Evolutionary conservation across 2,797 vertebrate species (phyloP), one percentile per base, ranked within the genome.

Genomic region (Spea hammondii): DNA sequence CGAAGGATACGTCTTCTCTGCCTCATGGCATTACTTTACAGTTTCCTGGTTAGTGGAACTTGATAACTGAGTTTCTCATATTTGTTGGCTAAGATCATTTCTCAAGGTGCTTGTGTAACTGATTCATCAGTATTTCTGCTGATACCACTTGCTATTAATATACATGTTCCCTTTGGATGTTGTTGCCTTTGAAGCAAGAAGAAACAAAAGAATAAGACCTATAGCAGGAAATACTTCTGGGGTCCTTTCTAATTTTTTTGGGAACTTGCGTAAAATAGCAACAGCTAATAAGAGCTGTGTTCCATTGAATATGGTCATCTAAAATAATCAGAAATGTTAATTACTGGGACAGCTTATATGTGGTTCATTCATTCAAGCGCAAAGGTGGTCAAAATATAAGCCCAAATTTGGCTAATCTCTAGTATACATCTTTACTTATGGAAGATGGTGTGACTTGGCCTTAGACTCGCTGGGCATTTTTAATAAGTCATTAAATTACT

Each of bases 111-210:
- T 74, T 83, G 57, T 55, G 0, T 77, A 46, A 77, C 60, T 72
- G 62, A 70, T 83, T 85, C 74, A 64, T 71, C 77, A 77, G n/a
- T 76, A 65, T 84, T 86, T 84, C 83, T 82, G 47, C 77, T 82
- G 57, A 80, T 78, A 32, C 76, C 84, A 69, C 72, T 48, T 83
- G 45, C 55, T 73, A 79, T 65, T 78, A 80, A 82, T 48, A 65
- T 10, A 54, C 70, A 80, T 72, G 84, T 84, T 7, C 50, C 4
- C 70, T 78, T 11, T 62, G 17, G 60, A 32, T 65, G 50, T 78
- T 13, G 44, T 84, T 12, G 7, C 79, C 8, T 32, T 69, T 83
- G 78, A 77, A 77, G 2, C n/a, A 65, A 68, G 82, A 84, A 75
- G 80, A 6, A 32, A 32, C 32, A 32, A 32, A 32, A 83, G 73